Conservation (phyloP, 2,888 invertebrate genomes). For the Acleris literana region DNA sequence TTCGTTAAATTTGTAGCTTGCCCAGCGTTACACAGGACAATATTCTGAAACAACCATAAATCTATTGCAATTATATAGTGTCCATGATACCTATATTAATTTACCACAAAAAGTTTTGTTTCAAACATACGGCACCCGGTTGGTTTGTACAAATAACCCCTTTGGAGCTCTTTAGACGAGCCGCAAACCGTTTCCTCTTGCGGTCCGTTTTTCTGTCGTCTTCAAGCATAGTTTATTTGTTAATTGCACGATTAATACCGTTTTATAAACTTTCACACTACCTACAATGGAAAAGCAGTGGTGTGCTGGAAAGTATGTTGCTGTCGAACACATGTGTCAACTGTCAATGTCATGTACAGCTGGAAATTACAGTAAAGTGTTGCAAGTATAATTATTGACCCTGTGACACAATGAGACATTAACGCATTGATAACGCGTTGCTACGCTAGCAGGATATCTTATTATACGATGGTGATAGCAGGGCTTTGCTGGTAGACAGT, state of each 20-base stretch:
- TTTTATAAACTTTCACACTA: not conserved
- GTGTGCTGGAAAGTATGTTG: not conserved
- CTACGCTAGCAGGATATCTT: too few relatives aligned
- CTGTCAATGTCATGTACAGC: too few relatives aligned
- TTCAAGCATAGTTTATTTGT: slow-evolving; percentile 50
- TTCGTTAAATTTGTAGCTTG: slow-evolving; percentile 90
- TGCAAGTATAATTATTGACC: not conserved
- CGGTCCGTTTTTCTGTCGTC: slow-evolving; percentile 61
- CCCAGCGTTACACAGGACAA: slow-evolving; percentile 94
- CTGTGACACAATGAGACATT: too few relatives aligned
- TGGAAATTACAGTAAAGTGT: not conserved
- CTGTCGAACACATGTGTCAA: too few relatives aligned
- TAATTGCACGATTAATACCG: not conserved
- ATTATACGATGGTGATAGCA: too few relatives aligned
- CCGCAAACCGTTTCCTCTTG: slow-evolving; percentile 68
- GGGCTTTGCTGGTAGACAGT: too few relatives aligned
- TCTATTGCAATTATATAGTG: slow-evolving; percentile 6
- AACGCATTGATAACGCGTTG: too few relatives aligned
- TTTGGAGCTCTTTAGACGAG: slow-evolving; percentile 64
- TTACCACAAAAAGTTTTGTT: slow-evolving; percentile 4
- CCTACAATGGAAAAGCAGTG: not conserved
- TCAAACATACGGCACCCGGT: slow-evolving; percentile 58
- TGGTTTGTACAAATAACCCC: slow-evolving; percentile 58
- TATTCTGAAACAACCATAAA: slow-evolving; percentile 76
- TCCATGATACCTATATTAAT: slow-evolving; percentile 7